Conservation (phyloP, 1,140 invertebrate genomes). For the Micrasema minimum region DNA sequence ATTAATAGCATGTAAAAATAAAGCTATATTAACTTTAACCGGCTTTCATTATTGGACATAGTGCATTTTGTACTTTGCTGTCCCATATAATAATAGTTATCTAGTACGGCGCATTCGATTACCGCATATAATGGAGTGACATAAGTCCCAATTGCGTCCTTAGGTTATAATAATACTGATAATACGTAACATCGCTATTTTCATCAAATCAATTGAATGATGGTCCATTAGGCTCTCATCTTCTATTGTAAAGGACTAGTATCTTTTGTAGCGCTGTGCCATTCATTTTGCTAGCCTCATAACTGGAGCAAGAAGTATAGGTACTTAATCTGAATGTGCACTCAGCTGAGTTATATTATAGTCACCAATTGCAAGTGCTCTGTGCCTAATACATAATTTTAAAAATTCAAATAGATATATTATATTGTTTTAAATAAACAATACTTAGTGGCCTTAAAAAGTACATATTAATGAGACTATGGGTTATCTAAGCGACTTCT, state of each 20-base stretch:
- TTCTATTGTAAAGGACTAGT: conserved; percentile 41
- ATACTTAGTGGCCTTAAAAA: too few species aligned
- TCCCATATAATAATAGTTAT: too few species aligned
- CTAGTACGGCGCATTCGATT: conserved; percentile 13
- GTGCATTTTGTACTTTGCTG: too few species aligned
- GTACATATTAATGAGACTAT: too few species aligned
- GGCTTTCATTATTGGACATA: too few species aligned
- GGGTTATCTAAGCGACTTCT: too few species aligned
- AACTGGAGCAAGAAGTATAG: conserved; percentile 16
- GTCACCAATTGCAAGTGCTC: conserved; percentile 20
- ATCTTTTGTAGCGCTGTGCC: conserved; percentile 49
- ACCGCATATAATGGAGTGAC: conserved; percentile 26
- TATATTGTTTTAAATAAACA: too few species aligned
- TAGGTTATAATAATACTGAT: conserved; percentile 45
- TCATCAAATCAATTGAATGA: conserved; percentile 53
- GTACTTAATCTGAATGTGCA: conserved; percentile 20
- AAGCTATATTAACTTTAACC: too few species aligned
- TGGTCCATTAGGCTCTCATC: conserved; percentile 49
- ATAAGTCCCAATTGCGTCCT: conserved; percentile 48
- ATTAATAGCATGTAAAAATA: too few species aligned
- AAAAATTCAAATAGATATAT: too few species aligned
- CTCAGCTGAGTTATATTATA: not conserved
- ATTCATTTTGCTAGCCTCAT: conserved; percentile 39
- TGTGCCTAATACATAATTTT: not conserved
- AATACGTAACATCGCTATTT: conserved; percentile 49